A percentile compares a stretch with the other conserved stretches of the same genome.
These are phyloP conservation scores for Rhinolophus sinicus DNA, from an alignment of 2,113 vertebrate species.

Conservation along the genomic window DNA sequence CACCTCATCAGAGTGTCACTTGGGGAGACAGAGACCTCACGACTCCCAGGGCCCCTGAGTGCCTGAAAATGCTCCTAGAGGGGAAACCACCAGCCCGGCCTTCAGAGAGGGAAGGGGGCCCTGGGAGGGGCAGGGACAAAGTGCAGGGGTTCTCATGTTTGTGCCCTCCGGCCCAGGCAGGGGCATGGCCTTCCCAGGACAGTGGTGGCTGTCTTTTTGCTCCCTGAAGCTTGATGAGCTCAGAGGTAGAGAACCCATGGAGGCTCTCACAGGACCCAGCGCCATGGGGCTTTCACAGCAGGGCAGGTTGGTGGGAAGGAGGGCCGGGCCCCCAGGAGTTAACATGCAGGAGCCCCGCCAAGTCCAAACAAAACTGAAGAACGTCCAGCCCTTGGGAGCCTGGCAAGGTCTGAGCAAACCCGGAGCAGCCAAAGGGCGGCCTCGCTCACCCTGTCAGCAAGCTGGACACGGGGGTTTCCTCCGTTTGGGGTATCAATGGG, in stretches of 20 bases:
- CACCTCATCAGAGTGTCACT: neutral
- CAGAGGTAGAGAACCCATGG: neutral
- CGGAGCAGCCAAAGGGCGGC: neutral
- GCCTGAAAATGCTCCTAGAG: neutral
- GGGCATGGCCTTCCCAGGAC: too few relatives aligned
- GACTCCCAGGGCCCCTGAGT: too few relatives aligned
- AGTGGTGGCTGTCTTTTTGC: rapidly evolving
- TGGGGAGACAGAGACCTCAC: neutral
- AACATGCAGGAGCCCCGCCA: slow-evolving; percentile 38
- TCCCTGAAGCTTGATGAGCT: neutral
- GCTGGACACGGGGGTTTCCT: neutral
- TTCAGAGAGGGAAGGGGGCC: neutral
- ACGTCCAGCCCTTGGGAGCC: slow-evolving; percentile 42
- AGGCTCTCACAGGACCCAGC: neutral
- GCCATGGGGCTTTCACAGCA: rapidly evolving
- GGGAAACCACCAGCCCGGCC: neutral
- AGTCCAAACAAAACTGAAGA: slow-evolving; percentile 14
- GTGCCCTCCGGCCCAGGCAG: neutral
- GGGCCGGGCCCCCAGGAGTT: slow-evolving; percentile 1
- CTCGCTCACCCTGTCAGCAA: neutral
- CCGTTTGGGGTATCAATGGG: neutral
- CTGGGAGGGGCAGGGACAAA: neutral
- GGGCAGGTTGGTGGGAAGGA: neutral
- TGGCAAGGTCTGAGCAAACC: slow-evolving; percentile 27
- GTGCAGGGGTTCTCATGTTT: neutral